Conservation (phyloP, 2,797 vertebrate species). For the Ptychadena robeensis region DNA sequence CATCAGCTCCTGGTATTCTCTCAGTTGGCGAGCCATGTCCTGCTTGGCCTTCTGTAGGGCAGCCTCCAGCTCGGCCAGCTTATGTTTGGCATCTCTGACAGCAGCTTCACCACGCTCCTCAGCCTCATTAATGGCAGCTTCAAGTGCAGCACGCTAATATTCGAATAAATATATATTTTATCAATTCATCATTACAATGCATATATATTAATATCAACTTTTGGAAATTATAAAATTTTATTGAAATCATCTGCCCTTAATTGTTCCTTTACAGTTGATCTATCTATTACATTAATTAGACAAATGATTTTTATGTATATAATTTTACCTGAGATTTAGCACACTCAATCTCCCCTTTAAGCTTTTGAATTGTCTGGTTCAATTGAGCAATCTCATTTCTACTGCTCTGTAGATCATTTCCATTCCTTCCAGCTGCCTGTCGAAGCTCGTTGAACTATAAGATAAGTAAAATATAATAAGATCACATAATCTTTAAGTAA, state of each 20-base stretch:
- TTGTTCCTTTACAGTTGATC: no score
- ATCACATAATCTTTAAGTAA: no score
- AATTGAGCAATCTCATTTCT: constrained; percentile 79
- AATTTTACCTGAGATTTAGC: constrained; percentile 79
- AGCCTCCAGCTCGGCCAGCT: constrained; percentile 48
- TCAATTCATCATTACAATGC: no score
- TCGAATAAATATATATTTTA: no score
- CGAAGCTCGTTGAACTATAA: constrained; percentile 82
- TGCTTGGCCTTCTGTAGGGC: constrained; percentile 84
- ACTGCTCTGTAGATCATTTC: constrained; percentile 65
- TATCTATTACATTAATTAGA: no score
- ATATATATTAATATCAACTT: no score
- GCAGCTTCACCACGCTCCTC: no score
- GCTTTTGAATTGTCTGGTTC: constrained; percentile 77
- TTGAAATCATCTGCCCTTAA: no score
- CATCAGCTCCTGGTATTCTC: constrained; percentile 85
- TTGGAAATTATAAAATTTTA: no score
- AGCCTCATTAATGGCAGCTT: constrained; percentile 70
- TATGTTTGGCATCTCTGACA: no score
- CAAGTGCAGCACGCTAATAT: constrained; percentile 67
- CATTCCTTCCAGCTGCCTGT: constrained; percentile 71
- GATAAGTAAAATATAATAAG: no score
- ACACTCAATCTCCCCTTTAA: constrained; percentile 81
- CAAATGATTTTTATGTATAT: no score
- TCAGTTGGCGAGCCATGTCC: constrained; percentile 83